Base-by-base conservation (phyloP, 2,797 vertebrate species). In the Hydrophis major region DNA sequence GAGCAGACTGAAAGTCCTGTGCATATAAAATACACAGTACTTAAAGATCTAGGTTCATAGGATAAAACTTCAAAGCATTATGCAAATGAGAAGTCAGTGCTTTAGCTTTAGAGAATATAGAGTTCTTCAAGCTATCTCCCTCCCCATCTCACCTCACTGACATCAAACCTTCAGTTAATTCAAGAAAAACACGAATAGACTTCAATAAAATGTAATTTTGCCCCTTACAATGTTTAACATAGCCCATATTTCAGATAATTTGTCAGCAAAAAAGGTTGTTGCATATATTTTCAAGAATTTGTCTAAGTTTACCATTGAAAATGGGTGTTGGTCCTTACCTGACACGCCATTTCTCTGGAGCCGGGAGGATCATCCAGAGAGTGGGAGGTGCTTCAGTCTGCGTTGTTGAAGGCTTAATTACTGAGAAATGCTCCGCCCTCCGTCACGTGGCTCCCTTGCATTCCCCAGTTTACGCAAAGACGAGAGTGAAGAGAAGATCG, bases 51-150 rank as follows among this genome's bases (percentile, higher is more conserved):
- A 18, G 0, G 0, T 91, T 92, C 57, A 93, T 22, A 1, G 0
- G 69, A 94, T 93, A 92, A 25, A 63, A 4, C 88, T 74, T 93
- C 93, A 91, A 93, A 61, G 4, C 69, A 90, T 50, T 94, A 86
- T 56, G 93, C 20, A 28, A 28, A 92, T 94, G 53, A 5, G 32
- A 92, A 95, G 89, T n/a, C 42, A 91, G 20, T 1, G 92, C 93
- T 92, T 92, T 61, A 94, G 60, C 50, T 89, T 87, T 88, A 95
- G 87, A 6, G 91, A 83, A 92, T 37, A 94, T 94, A 37, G 95
- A 94, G 92, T 93, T 87, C 87, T 91, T 91, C 50, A 93, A 92
- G 25, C 83, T 90, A 74, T 1, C n/a, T 27, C 63, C 8, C 25
- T 27, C 63, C 13, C 56, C 16, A 57, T 55, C 6, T 55, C 37